Evolutionary conservation across 2,113 vertebrate species (phyloP), one percentile per base, ranked within the genome.

Genomic region (Strix uralensis): DNA sequence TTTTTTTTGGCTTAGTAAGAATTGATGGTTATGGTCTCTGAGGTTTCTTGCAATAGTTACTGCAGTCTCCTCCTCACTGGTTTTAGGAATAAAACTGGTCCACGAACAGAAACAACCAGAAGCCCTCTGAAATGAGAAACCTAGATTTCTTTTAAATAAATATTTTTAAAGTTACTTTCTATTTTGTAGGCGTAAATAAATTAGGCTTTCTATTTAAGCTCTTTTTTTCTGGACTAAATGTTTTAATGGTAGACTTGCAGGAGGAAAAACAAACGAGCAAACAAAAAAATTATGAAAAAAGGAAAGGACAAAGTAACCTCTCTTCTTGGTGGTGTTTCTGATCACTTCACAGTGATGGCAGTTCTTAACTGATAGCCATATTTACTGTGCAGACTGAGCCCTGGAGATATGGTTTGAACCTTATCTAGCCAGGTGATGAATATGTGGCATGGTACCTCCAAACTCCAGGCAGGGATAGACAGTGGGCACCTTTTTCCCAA

Each of bases 401-500:
- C 19, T 1, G 2, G 44, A 52, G 11, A 15, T 27, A 14, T 4
- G 4, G 7, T 29, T 9, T 1, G 0, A 59, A 47, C 34, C 19
- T 42, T 63, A 15, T 9, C 13, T 23, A 44, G 11, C 49, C 10
- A 83, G 22, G 15, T 59, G 19, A 52, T 42, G 5, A 27, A 51
- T 36, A n/a, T 15, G 10, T 36, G 49, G 13, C 23, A 57, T 13
- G 5, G 10, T 27, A 44, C 13, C 21, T 58, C 13, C 25, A 80
- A 32, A 67, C 36, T 57, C 55, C 38, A 46, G 14, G 7, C 27
- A 87, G 8, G 7, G 21, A 38, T 65, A 59, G 21, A 19, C 7
- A 42, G 2, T 5, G 15, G 32, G 20, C 27, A 70, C 4, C 15
- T 62, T 90, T 84, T 81, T 44, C 23, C 7, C 30, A 90, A 54